These are phyloP conservation scores for Lasioglossum marginatum DNA, from an alignment of 2,888 invertebrate genomes.

Conservation along the genomic window DNA sequence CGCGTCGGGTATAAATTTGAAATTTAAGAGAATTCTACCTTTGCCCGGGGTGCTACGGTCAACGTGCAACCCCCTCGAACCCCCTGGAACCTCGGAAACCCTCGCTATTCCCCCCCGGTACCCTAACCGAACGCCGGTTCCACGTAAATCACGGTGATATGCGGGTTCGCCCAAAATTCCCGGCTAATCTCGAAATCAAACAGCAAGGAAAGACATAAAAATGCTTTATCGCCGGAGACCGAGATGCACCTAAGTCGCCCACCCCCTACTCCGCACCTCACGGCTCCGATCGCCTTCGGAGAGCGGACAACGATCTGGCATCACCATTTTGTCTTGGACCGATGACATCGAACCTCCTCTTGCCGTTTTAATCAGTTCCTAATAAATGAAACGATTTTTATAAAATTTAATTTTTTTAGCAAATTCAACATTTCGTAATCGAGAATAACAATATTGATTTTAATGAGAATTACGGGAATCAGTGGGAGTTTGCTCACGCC, in stretches of 20 bases:
- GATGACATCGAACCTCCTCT: conserved; percentile 39
- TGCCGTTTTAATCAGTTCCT: no score
- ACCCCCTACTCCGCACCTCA: conserved; percentile 28
- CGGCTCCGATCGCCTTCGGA: conserved; percentile 67
- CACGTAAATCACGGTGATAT: conserved; percentile 84
- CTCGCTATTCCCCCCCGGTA: background rate
- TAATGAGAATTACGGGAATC: background rate
- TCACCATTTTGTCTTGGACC: conserved; percentile 52
- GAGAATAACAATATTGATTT: background rate
- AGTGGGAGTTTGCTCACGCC: background rate
- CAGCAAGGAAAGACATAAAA: conserved; percentile 82
- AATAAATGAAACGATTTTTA: no score
- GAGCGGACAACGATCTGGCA: conserved; percentile 55
- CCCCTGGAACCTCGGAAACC: background rate
- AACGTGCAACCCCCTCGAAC: conserved; percentile 62
- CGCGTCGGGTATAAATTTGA: conserved; percentile 82
- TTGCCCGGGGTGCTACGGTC: conserved; percentile 60
- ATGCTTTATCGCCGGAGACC: conserved; percentile 82
- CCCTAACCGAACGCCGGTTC: conserved; percentile 67
- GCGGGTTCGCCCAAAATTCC: conserved; percentile 84
- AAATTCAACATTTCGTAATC: background rate
- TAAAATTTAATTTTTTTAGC: no score
- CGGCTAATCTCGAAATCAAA: conserved; percentile 84
- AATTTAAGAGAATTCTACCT: conserved; percentile 83
- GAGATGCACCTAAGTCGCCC: conserved; percentile 68